Conservation (phyloP, 2,797 vertebrate genomes). For the Artibeus lituratus region DNA sequence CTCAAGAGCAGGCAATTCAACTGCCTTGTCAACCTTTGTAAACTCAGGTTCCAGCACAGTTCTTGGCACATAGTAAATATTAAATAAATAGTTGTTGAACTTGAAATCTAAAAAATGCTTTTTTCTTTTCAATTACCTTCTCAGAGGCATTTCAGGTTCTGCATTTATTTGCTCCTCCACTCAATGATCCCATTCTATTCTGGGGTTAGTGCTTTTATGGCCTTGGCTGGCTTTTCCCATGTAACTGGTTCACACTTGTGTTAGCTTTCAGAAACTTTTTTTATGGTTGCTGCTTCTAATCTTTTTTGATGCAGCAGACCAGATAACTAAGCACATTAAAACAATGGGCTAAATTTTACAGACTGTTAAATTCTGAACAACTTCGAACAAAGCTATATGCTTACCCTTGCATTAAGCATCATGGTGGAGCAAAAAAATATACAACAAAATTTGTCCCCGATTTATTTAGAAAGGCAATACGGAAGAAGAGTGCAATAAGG, state of each 20-base stretch:
- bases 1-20: background rate
- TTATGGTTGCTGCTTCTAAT: background rate
- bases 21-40: background rate
- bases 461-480: background rate
- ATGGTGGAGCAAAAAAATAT: background rate
- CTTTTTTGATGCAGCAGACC: conserved; percentile 36
- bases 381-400: background rate
- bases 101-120: background rate
- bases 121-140: background rate
- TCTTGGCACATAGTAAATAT: background rate
- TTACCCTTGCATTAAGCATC: background rate
- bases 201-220: background rate
- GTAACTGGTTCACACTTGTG: background rate
- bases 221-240: background rate
- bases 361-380: conserved; percentile 26
- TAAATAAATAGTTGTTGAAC: background rate
- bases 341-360: conserved; percentile 40
- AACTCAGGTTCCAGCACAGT: background rate
- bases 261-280: background rate
- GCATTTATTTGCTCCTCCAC: background rate
- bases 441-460: background rate
- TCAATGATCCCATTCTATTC: background rate
- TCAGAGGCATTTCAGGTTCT: background rate
- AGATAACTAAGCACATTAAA: conserved; percentile 50
- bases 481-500: background rate